Evolutionary conservation across 2,113 vertebrate species (phyloP).

Genomic region (Suncus etruscus): DNA sequence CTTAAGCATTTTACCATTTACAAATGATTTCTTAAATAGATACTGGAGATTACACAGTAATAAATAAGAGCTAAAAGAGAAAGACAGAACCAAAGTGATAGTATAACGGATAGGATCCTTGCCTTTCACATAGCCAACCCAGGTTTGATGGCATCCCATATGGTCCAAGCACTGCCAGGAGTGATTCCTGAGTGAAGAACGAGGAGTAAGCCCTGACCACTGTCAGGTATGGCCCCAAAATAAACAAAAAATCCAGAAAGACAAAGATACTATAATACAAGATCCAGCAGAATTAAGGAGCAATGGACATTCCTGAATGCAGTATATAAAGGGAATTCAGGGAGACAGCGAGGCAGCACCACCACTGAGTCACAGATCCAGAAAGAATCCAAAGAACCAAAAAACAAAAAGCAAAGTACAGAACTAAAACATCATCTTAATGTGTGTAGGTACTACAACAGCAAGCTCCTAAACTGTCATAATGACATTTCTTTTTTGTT

Average conservation of each 20-base stretch:
- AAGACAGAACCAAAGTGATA: no score
- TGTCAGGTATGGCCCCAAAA: no score
- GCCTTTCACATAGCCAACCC: no score
- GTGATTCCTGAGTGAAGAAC: no score
- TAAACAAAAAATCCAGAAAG: background rate
- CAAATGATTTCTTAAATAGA: background rate
- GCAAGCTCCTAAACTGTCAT: no score
- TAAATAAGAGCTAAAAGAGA: background rate
- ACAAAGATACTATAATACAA: background rate
- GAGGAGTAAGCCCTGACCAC: no score
- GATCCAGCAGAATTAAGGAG: background rate
- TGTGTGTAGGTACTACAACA: background rate
- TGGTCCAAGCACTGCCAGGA: no score
- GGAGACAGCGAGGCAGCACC: background rate
- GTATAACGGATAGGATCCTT: no score
- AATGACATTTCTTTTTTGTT: no score
- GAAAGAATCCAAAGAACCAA: background rate
- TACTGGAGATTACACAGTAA: background rate
- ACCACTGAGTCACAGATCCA: no score
- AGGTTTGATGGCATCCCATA: no score
- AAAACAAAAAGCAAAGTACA: background rate
- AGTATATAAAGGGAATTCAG: background rate
- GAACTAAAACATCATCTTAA: background rate
- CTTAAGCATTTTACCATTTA: background rate
- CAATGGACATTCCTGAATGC: background rate